These are phyloP conservation scores for Agriopis aurantiaria DNA, from an alignment of 2,888 invertebrate species.

Conservation along the genomic window DNA sequence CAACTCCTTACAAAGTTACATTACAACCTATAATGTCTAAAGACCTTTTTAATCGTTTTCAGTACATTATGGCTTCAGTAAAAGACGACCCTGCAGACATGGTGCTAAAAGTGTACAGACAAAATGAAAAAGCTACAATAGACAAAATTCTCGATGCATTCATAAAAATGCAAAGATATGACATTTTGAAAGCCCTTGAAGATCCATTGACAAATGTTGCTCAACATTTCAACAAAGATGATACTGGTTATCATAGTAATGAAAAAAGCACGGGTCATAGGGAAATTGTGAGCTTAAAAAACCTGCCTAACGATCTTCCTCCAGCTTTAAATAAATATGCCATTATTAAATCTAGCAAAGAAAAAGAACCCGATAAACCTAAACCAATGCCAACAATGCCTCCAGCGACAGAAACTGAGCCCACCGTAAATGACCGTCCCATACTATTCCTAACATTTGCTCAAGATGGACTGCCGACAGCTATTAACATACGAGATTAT, in stretches of 20 bases:
- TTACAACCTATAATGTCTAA: not conserved
- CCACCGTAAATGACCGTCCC: conserved; percentile 62
- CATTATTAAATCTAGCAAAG: conserved; percentile 53
- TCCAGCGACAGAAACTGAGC: conserved; percentile 52
- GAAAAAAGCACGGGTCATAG: conserved; percentile 65
- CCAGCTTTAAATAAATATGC: conserved; percentile 72
- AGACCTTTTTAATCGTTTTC: conserved; percentile 47
- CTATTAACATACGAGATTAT: conserved; percentile 78
- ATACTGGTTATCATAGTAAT: conserved; percentile 78
- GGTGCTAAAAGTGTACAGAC: conserved; percentile 82
- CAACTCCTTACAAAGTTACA: too few species aligned
- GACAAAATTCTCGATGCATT: conserved; percentile 83
- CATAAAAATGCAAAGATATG: conserved; percentile 80
- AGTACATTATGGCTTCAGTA: conserved; percentile 84
- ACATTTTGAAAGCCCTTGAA: conserved; percentile 82
- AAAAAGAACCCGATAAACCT: conserved; percentile 61
- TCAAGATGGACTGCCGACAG: conserved; percentile 81
- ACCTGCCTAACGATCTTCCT: conserved; percentile 72
- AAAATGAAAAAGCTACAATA: conserved; percentile 82
- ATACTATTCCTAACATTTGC: conserved; percentile 84
- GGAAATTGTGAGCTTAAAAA: conserved; percentile 74
- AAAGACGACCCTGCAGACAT: conserved; percentile 84
- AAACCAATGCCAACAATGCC: conserved; percentile 58
- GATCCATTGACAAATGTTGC: conserved; percentile 71
- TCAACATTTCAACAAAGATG: conserved; percentile 74